These are phyloP conservation scores for Bolinopsis microptera DNA, from an alignment of 37 sponge, comb jelly and placozoan species.

Conservation along the genomic window DNA sequence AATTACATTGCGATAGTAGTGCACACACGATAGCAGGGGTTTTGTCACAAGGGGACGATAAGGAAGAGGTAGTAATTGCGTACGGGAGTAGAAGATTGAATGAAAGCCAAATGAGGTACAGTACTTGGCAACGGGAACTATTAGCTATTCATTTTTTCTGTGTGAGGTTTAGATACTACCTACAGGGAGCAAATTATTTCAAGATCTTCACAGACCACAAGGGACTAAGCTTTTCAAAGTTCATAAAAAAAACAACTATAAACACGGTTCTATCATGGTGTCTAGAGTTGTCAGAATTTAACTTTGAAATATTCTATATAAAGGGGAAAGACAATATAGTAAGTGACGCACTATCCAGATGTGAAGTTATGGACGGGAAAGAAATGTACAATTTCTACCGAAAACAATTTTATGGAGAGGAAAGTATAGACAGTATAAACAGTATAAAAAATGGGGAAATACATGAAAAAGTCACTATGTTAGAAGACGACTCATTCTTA, in stretches of 20 bases:
- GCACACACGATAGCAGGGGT: background rate
- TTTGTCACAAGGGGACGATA: background rate
- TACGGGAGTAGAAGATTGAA: background rate
- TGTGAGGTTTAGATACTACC: background rate
- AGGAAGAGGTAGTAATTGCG: background rate
- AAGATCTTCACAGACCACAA: background rate
- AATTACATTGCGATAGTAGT: background rate
- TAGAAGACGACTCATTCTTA: background rate
- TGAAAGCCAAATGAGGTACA: background rate
- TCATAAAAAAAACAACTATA: background rate
- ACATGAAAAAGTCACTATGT: background rate
- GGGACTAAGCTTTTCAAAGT: background rate
- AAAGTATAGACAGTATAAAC: background rate
- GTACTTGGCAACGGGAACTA: background rate
- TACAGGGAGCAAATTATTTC: background rate
- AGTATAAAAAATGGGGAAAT: background rate
- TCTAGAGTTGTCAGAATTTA: background rate
- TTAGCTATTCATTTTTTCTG: background rate
- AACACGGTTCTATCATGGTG: background rate
- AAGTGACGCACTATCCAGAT: background rate
- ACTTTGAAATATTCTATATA: background rate
- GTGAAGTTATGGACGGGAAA: background rate
- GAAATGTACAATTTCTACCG: background rate
- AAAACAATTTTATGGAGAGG: background rate
- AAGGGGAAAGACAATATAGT: constrained; percentile 1